Base-by-base conservation (phyloP, 2,113 vertebrate genomes). In the Petrocephalus zakoni region DNA sequence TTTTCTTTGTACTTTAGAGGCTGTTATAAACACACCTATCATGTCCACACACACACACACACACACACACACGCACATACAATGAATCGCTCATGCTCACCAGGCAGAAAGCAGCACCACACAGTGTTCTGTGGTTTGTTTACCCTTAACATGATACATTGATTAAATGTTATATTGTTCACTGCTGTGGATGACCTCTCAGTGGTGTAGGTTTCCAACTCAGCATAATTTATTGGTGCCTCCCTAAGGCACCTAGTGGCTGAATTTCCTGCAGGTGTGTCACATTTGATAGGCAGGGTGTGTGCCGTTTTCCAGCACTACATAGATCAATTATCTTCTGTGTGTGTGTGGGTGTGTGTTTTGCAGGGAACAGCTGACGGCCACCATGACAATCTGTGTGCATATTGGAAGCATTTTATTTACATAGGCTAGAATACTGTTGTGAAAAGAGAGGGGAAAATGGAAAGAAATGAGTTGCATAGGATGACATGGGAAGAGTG, bases 401-500 rank as follows among this genome's bases (percentile, higher is more conserved):
- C 34, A 78, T 78, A 68, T 42, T 78, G 34, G 5, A 78, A 42
- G 34, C n/a, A 78, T 42, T 78, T 78, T 78, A 78, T 78, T 78
- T 78, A 78, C 72, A 42, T 42, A 78, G 72, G 72, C n/a, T n/a
- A 19, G 11, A 85, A 85, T 21, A 22, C 82, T 47, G 37, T 51
- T 84, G 46, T 51, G 46, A 10, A 84, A 84, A 82, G 78, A 47
- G 37, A n/a, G 42, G n/a, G 46, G 47, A 85, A 13, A 85, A 49
- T 49, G 22, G 47, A 84, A n/a, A 49, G 81, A 84, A 51, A 49
- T 84, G 46, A 84, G 81, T 51, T 84, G 81, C 81, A 49, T 51
- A 49, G 47, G 49, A 88, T 42, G 87, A 82, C 72, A 88, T 88
- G 29, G 52, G 29, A 53, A 21, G 42, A 29, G 68, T 53, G 87